Conservation (phyloP, 2,113 vertebrate species). For the Corythornis vintsioides region DNA sequence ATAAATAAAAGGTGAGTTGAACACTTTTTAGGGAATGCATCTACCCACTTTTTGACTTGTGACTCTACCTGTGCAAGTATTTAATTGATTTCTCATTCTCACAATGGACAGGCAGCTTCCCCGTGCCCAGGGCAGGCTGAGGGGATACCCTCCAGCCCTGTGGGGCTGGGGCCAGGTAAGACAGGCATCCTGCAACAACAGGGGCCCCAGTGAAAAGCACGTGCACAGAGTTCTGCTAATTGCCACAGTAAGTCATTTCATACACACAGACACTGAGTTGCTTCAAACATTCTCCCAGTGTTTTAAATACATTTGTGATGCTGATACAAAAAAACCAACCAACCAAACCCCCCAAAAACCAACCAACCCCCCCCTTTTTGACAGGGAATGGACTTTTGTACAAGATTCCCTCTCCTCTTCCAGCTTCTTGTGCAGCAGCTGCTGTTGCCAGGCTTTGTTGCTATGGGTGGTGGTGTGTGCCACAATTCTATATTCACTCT, state of each 20-base stretch:
- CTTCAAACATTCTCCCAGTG: not conserved
- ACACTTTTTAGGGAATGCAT: not conserved
- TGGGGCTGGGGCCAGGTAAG: not conserved
- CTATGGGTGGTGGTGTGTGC: conserved; percentile 41
- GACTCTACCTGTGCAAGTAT: not conserved
- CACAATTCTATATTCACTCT: conserved; percentile 48
- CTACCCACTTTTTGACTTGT: not conserved
- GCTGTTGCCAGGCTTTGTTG: conserved; percentile 59
- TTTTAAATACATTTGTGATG: not conserved
- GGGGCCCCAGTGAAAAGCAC: not conserved
- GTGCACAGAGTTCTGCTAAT: not conserved
- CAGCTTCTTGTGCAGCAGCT: conserved; percentile 11
- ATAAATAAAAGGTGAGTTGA: not conserved
- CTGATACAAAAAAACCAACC: not conserved
- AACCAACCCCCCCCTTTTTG: too few relatives aligned
- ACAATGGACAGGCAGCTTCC: not conserved
- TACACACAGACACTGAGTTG: not conserved
- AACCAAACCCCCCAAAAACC: too few relatives aligned
- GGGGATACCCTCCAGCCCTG: not conserved
- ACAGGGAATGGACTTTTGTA: conserved; percentile 11
- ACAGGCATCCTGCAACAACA: too few relatives aligned
- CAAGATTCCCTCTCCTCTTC: not conserved
- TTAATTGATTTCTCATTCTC: not conserved
- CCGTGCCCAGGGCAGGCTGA: not conserved
- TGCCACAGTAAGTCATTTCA: not conserved